Base-by-base conservation (phyloP, 2,797 vertebrate genomes). In the Sebastes jordani region DNA sequence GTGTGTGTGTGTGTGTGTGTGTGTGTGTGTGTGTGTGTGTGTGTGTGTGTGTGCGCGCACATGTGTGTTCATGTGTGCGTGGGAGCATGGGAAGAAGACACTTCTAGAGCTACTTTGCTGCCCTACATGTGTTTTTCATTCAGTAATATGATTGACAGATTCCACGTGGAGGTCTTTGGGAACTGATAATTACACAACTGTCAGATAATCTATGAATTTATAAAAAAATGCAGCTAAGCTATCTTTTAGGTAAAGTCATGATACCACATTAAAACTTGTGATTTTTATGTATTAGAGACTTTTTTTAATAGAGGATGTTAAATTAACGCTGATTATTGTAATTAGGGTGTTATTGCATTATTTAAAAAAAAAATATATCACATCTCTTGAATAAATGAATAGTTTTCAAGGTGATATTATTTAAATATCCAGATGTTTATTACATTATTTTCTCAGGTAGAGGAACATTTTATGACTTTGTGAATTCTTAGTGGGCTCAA, bases 21-120 rank as follows among this genome's bases (percentile, higher is more conserved):
- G 59, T 71, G 11, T 55, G 65, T 49, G 20, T 25, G 63, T 63
- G 71, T 73, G 62, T 87, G 16, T 46, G 25, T 69, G 74, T 67
- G 59, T 46, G 65, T 36, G 18, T 63, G 62, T 38, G 23, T 61
- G 34, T 36, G 34, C 0, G 4, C 4, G 4, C 9, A 1, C 7
- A 5, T 18, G 13, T 42, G 30, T 71, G 60, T 71, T 6, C 59
- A 13, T 55, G 65, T 52, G 20, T 25, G 63, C 42, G n/a, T 61
- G 38, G 49, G 38, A 58, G 6, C n/a, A 18, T 58, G 25, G 9
- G 22, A 29, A 8, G 29, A 81, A 68, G 38, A 3, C 11, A 55
- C 52, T 46, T 9, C 3, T 2, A 75, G 55, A 56, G 59, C 65
- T 55, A 46, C 74, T 76, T 58, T 60, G n/a, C 25, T 76, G 42